These are phyloP conservation scores for Lycaon pictus DNA, from an alignment of 2,113 vertebrate species.

Conservation along the genomic window DNA sequence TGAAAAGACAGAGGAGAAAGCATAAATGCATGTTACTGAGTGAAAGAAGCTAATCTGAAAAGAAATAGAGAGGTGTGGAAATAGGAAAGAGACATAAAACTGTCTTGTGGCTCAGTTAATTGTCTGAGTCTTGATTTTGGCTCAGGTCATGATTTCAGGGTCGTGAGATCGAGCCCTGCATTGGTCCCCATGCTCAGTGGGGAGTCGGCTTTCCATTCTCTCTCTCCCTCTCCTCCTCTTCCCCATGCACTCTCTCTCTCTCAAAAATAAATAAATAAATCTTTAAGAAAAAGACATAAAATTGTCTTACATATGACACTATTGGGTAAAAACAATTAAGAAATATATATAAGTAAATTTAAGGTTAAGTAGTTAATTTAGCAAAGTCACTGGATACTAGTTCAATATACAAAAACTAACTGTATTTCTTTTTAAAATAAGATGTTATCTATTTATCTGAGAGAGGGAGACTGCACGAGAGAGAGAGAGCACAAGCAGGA, in stretches of 20 bases:
- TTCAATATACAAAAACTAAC: neutral
- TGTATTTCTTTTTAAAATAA: neutral
- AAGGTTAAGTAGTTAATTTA: conserved; percentile 19
- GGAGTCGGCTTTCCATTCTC: neutral
- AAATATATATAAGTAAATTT: neutral
- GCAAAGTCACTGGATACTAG: neutral
- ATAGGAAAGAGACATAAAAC: neutral
- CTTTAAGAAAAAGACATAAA: neutral
- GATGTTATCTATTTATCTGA: neutral
- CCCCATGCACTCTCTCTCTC: neutral
- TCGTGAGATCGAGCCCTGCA: neutral
- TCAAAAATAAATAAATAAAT: neutral
- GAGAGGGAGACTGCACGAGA: neutral
- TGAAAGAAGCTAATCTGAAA: neutral
- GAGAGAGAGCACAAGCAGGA: neutral
- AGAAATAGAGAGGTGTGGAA: neutral
- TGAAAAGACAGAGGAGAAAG: neutral
- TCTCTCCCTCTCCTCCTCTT: neutral
- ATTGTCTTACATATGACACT: neutral
- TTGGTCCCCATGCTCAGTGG: neutral
- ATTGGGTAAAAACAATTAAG: neutral
- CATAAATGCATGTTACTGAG: neutral
- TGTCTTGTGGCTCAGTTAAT: neutral
- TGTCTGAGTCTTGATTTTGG: neutral
- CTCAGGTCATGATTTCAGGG: neutral